Percentiles rank a stretch among this genome's conserved stretches.
Evolutionary conservation across 2,113 vertebrate species (phyloP).

Genomic region (Canis aureus): DNA sequence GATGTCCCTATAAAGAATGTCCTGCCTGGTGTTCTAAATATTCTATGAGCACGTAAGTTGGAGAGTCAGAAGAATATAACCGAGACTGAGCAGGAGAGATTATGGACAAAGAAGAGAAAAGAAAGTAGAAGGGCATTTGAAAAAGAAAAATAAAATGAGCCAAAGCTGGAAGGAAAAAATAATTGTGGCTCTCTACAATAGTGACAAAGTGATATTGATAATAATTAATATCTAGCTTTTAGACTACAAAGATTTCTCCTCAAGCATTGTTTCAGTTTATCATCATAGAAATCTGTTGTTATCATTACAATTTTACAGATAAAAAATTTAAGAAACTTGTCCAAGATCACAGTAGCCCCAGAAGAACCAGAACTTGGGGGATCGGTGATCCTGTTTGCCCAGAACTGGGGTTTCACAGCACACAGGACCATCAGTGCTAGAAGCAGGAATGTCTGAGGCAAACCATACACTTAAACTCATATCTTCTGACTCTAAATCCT

Average conservation of each 20-base stretch:
- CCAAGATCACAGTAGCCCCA: neutral
- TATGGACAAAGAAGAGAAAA: neutral
- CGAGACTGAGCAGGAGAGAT: neutral
- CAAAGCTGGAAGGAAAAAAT: neutral
- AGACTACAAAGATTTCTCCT: neutral
- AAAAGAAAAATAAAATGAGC: conserved; percentile 17
- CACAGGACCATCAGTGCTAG: neutral
- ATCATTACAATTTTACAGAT: conserved; percentile 37
- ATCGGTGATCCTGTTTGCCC: neutral
- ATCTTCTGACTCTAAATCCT: neutral
- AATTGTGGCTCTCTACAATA: neutral
- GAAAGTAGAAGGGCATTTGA: neutral
- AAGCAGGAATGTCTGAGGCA: neutral
- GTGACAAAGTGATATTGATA: neutral
- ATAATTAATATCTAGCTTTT: neutral
- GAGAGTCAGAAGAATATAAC: neutral
- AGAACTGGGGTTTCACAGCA: neutral
- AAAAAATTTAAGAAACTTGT: conserved; percentile 4
- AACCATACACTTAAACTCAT: neutral
- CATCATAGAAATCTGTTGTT: neutral
- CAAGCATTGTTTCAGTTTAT: conserved; percentile 15
- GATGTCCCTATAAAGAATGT: neutral
- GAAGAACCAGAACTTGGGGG: neutral
- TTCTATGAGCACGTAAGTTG: neutral
- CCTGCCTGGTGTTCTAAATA: neutral